These are phyloP conservation scores for Bradypodion pumilum DNA, from an alignment of 2,797 vertebrate species.

Conservation along the genomic window DNA sequence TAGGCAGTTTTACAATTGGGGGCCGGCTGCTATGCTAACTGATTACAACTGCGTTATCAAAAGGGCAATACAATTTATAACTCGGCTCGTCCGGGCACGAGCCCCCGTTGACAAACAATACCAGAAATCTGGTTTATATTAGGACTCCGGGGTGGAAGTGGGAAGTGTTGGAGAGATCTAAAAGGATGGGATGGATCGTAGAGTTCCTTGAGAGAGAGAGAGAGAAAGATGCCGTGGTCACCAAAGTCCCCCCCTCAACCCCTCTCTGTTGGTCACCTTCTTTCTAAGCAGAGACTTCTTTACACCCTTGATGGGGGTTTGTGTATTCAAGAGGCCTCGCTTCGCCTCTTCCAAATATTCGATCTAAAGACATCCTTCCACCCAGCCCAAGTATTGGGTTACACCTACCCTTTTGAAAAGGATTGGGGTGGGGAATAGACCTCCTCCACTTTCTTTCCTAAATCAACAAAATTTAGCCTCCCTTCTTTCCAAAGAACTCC, in stretches of 20 bases:
- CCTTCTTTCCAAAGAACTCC: background rate
- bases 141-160: constrained; percentile 40
- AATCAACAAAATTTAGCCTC: background rate
- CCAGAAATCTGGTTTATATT: constrained; percentile 73
- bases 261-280: constrained; percentile 36
- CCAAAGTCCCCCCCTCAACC: background rate
- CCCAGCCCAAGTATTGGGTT: background rate
- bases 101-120: constrained; percentile 68
- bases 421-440: no score
- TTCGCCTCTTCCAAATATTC: background rate
- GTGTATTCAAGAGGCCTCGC: constrained; percentile 5
- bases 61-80: constrained; percentile 80
- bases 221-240: no score
- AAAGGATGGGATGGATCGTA: background rate
- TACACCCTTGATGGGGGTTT: background rate
- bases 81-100: constrained; percentile 71
- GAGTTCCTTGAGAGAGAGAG: background rate
- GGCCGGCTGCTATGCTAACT: constrained; percentile 73
- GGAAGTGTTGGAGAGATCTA: no score
- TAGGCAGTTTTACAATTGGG: constrained; percentile 78
- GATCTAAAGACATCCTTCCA: background rate
- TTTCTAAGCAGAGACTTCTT: constrained; percentile 4
- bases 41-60: constrained; percentile 80
- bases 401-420: background rate
- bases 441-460: background rate